A percentile compares a stretch with the other conserved stretches of the same genome.
Evolutionary conservation across 2,888 invertebrate genomes (phyloP).

Genomic region (Podotricha telesiphe): DNA sequence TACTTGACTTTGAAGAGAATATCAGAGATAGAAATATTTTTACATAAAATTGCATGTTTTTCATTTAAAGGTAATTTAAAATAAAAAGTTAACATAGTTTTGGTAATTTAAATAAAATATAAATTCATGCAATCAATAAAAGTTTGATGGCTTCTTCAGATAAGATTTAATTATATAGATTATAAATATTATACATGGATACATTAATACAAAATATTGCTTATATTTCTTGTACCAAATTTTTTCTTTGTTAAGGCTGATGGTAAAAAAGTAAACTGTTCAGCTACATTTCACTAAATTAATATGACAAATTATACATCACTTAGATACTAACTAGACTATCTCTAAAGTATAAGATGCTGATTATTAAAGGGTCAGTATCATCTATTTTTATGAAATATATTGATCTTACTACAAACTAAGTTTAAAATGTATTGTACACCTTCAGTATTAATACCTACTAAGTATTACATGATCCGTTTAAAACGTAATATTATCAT

Average conservation of each 20-base stretch:
- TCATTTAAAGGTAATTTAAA: not conserved
- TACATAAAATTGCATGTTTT: not conserved
- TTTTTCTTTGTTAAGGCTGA: conserved; percentile 6
- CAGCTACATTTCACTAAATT: conserved; percentile 3
- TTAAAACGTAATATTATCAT: not conserved
- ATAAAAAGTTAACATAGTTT: not conserved
- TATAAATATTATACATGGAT: conserved; percentile 1
- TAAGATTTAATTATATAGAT: not conserved
- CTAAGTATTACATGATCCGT: conserved; percentile 4
- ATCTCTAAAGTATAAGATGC: not conserved
- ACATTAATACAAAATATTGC: conserved; percentile 15
- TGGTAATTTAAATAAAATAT: conserved; percentile 1
- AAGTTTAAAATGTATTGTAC: conserved; percentile 5
- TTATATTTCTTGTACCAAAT: conserved; percentile 1
- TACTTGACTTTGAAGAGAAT: not conserved
- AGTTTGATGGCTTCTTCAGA: not conserved
- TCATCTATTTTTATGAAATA: not conserved
- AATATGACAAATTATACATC: conserved; percentile 6
- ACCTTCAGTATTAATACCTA: not conserved
- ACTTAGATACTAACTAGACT: conserved; percentile 9
- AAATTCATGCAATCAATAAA: not conserved
- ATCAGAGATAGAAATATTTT: not conserved
- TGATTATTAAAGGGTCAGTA: conserved; percentile 10
- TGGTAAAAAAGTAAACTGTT: conserved; percentile 4
- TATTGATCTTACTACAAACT: not conserved